phyloP scores from a whole-genome alignment of 2,113 vertebrate genomes.

The Hypocryptadius cinnamomeus region DNA sequence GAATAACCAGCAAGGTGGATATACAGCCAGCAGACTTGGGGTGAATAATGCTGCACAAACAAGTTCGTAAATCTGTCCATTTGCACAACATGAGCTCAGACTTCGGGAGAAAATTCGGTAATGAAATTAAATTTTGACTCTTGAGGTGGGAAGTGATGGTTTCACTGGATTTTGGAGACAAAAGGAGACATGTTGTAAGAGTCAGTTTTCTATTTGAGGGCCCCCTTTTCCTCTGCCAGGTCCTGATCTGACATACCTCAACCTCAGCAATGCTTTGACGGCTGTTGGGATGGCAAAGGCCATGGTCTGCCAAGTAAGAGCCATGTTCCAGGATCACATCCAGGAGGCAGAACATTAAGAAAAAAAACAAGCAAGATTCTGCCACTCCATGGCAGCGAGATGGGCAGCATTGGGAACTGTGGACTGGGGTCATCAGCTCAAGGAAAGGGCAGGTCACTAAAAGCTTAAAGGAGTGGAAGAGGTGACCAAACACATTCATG shows the following conservation, averaged over 20 bases:
- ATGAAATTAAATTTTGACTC: background rate
- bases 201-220: background rate
- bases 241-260: background rate
- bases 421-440: background rate
- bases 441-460: background rate
- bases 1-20: background rate
- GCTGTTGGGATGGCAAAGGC: background rate
- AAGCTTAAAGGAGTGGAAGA: background rate
- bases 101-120: background rate
- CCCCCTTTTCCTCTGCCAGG: background rate
- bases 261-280: background rate
- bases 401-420: background rate
- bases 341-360: background rate
- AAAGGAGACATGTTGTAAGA: background rate
- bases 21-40: background rate
- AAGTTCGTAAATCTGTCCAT: background rate
- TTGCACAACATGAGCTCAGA: background rate
- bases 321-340: background rate
- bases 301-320: background rate
- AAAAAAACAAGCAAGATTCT: background rate
- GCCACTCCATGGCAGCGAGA: fast-evolving
- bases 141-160: background rate
- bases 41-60: background rate
- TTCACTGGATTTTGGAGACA: background rate
- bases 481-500: background rate